Evolutionary conservation across 2,888 invertebrate genomes (phyloP).

Genomic region (Philopedon plagiatum): DNA sequence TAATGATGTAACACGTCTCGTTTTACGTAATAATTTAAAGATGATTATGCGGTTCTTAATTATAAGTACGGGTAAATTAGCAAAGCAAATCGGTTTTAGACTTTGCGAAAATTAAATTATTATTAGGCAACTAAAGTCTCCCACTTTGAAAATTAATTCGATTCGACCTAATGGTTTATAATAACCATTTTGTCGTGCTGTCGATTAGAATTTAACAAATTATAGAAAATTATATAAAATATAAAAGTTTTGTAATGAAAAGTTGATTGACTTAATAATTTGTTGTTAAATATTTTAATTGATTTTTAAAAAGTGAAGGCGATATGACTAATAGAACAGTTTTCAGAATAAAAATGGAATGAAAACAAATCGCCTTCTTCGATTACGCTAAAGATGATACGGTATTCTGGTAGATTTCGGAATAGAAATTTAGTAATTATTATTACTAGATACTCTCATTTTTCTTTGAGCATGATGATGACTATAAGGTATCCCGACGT

Average conservation of each 20-base stretch:
- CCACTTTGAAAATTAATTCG: constrained; percentile 41
- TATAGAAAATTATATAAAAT: constrained; percentile 25
- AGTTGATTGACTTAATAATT: constrained; percentile 4
- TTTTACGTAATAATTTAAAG: constrained; percentile 41
- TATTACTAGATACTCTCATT: too few relatives aligned
- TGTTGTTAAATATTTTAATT: constrained; percentile 4
- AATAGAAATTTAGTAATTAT: too few relatives aligned
- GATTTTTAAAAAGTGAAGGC: neutral
- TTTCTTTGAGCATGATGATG: too few relatives aligned
- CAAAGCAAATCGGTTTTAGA: constrained; percentile 42
- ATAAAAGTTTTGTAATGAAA: constrained; percentile 17
- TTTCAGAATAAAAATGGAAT: too few relatives aligned
- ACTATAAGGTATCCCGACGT: too few relatives aligned
- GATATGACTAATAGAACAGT: neutral
- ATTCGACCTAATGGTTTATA: constrained; percentile 27
- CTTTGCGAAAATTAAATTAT: constrained; percentile 38
- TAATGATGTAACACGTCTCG: constrained; percentile 10
- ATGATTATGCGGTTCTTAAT: constrained; percentile 46
- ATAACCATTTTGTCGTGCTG: constrained; percentile 27
- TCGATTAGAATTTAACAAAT: constrained; percentile 21
- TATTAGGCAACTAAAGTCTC: constrained; percentile 29
- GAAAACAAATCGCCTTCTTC: too few relatives aligned
- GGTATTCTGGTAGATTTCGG: too few relatives aligned
- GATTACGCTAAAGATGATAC: too few relatives aligned
- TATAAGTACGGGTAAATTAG: constrained; percentile 42